A percentile compares a stretch with the other conserved stretches of the same genome.
Conservation (phyloP, 2,888 invertebrate genomes). For the Epinotia nisella region DNA sequence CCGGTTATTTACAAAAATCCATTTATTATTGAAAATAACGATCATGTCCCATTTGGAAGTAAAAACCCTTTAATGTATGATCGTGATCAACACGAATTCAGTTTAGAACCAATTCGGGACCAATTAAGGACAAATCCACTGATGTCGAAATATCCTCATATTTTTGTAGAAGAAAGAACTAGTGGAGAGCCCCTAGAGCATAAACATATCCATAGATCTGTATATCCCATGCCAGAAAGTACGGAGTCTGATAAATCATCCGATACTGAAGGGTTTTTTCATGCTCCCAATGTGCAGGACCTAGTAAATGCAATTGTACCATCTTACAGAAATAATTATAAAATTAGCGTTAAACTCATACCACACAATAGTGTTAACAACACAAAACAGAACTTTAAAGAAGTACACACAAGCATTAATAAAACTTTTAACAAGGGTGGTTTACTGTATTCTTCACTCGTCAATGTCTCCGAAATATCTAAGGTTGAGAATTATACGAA, state of each 20-base stretch:
- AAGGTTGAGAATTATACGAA: slow-evolving; percentile 56
- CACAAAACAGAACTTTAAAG: slow-evolving; percentile 66
- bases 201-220: not conserved
- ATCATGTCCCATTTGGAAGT: slow-evolving; percentile 45
- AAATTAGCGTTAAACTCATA: slow-evolving; percentile 70
- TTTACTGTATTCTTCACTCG: slow-evolving; percentile 64
- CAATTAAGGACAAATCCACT: slow-evolving; percentile 60
- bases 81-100: not conserved
- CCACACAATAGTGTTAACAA: slow-evolving; percentile 64
- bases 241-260: slow-evolving; percentile 41
- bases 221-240: slow-evolving; percentile 22
- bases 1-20: not conserved
- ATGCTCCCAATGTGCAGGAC: slow-evolving; percentile 54
- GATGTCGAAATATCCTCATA: slow-evolving; percentile 75
- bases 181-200: slow-evolving; percentile 49
- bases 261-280: slow-evolving; percentile 42
- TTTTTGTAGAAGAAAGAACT: slow-evolving; percentile 67
- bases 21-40: slow-evolving; percentile 10
- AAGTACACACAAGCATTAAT: slow-evolving; percentile 74
- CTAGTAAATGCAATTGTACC: slow-evolving; percentile 56
- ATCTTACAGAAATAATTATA: slow-evolving; percentile 59
- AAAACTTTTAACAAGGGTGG: slow-evolving; percentile 74
- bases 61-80: not conserved
- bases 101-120: slow-evolving; percentile 24
- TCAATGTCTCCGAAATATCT: slow-evolving; percentile 75